Evolutionary conservation across 2,797 vertebrate genomes (phyloP), one percentile per base, ranked within the genome.

Genomic region (Eulemur coronatus): DNA sequence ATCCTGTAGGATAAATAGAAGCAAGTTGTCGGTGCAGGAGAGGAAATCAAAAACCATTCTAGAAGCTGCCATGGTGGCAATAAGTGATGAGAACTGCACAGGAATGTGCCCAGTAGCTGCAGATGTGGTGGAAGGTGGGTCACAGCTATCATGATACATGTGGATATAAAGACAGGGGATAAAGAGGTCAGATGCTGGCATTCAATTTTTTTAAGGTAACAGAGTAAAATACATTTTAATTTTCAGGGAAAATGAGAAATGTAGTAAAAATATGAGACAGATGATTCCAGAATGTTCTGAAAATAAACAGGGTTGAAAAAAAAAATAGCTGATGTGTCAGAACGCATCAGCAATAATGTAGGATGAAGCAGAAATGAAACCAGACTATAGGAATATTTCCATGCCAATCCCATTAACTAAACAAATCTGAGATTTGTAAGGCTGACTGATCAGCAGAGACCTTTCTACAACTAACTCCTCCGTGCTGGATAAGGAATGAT

Each of bases 271-370:
- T 48, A 85, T 80, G 26, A 86, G 76, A 80, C 55, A 91, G 79
- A 95, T 87, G 84, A 94, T 91, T 95, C 35, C 90, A 94, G 84
- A 95, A 90, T 67, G 43, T 67, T 94, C 43, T n/a, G 35, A 95
- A 87, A 70, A 89, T 85, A 91, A 88, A 95, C 84, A 46, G 4
- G 33, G 55, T 76, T 61, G n/a, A 63, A 88, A 92, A 61, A 61
- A 61, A 91, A 95, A 86, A 82, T 20, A 85, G 5, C 30, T 81
- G 46, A 82, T 50, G 0, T 88, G 22, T 93, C 80, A 96, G 88
- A 96, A 92, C 67, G 24, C 26, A 89, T 57, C 12, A 85, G 82
- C 30, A 92, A 26, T 41, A 86, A 50, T 57, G 2, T 5, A 84
- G 12, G 22, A 22, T 65, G 46, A 57, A 85, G 13, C 57, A 86